Evolutionary conservation across 1,140 invertebrate genomes (phyloP), one percentile per base, ranked within the genome.

Genomic region (Ooceraea biroi): DNA sequence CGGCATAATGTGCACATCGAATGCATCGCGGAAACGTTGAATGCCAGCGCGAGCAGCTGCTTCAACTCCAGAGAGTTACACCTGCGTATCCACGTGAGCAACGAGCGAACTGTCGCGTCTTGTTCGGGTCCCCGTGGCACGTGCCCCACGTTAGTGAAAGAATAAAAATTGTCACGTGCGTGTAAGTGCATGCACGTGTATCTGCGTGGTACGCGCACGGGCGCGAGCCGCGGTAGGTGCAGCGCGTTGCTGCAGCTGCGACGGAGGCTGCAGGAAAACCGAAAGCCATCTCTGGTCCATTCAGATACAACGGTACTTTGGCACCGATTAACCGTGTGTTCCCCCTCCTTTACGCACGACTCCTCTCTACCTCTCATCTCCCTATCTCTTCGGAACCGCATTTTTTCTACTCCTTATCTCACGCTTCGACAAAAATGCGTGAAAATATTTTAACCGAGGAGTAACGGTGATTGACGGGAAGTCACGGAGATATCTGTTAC

Each of bases 271-370:
- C 87, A 90, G 87, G 88, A 89, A 91, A 91, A 87, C 87, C 88
- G 87, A 88, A 87, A 91, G 85, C 85, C 88, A 89, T 90, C 85
- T 88, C 83, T 88, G 90, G 85, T 89, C 90, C 93, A 93, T 93
- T 93, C 91, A 91, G 89, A 89, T 92, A 84, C 92, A 94, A 94
- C 93, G 93, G 93, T 94, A 94, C 90, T 89, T 87, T 90, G 93
- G 90, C 93, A 93, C 93, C 93, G 91, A 93, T 93, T 91, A 92
- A 91, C 85, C 87, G 87, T 87, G 63, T 57, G 36, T 83, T 82
- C 63, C 82, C 72, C 77, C 82, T 85, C 65, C 77, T 78, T 22
- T 50, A 36, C 77, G 36, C 58, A 65, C 41, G 61, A 60, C 50
- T 74, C 74, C 83, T 84, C 82, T 61, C 52, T 85, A 73, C 66